These are phyloP conservation scores for Dicrostonyx torquatus DNA, from an alignment of 2,797 vertebrate species.

Conservation along the genomic window DNA sequence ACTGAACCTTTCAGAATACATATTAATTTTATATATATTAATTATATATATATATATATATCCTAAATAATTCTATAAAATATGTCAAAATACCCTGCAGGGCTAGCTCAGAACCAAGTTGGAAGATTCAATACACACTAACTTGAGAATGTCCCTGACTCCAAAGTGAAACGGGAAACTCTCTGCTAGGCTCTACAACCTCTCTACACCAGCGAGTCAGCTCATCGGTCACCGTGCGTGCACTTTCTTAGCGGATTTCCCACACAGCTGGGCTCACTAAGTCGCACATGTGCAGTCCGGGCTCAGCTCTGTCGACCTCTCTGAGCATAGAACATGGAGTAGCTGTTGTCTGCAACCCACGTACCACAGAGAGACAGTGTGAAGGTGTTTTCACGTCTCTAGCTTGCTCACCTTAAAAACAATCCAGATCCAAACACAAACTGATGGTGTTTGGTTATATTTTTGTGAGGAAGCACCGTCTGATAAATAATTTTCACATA, in stretches of 20 bases:
- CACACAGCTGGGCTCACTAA: not conserved
- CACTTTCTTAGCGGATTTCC: not conserved
- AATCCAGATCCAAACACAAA: not conserved
- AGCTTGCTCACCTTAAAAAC: constrained; percentile 2
- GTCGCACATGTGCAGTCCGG: not conserved
- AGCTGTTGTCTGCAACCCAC: not conserved
- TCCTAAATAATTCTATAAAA: not conserved
- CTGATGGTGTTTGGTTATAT: not conserved
- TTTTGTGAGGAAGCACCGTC: not conserved
- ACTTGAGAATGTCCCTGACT: not conserved
- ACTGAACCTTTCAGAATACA: not conserved
- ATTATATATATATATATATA: not conserved
- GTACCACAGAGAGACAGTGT: not conserved
- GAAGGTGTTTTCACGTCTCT: not conserved
- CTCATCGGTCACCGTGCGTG: not conserved
- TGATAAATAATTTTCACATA: not conserved
- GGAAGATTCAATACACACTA: not conserved
- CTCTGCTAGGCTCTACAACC: not conserved
- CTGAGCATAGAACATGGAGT: not conserved
- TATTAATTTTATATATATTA: not conserved
- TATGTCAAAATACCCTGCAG: not conserved
- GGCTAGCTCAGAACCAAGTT: not conserved
- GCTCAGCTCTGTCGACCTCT: fast-evolving
- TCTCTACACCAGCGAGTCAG: not conserved
- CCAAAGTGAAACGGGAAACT: not conserved